Evolutionary conservation across 2,888 invertebrate genomes (phyloP).

Genomic region (Chalcosyrphus nemorum): DNA sequence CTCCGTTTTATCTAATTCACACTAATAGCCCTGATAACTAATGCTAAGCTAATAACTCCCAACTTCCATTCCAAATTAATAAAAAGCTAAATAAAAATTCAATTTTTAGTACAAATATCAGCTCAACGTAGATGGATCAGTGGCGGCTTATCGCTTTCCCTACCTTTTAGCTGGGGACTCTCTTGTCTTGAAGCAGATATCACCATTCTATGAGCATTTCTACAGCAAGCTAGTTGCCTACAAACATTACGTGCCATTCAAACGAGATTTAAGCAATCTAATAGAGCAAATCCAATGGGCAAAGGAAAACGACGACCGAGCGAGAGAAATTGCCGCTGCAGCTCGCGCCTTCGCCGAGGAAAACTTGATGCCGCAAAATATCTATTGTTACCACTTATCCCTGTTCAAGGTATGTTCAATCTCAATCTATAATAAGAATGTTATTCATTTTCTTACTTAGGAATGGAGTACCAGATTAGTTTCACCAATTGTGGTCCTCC

Average conservation of each 20-base stretch:
- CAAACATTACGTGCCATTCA: slow-evolving; percentile 92
- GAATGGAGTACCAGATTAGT: slow-evolving; percentile 88
- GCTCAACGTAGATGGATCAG: slow-evolving; percentile 96
- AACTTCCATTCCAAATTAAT: no score
- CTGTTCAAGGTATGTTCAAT: slow-evolving; percentile 84
- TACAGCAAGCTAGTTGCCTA: slow-evolving; percentile 89
- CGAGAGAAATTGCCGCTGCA: slow-evolving; percentile 85
- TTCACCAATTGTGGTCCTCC: slow-evolving; percentile 83
- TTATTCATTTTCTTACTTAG: slow-evolving; percentile 82
- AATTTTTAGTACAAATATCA: slow-evolving; percentile 93
- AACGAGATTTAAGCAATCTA: slow-evolving; percentile 90
- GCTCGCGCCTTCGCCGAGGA: slow-evolving; percentile 89
- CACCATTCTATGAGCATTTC: slow-evolving; percentile 97
- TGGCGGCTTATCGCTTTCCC: slow-evolving; percentile 97
- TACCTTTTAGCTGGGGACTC: slow-evolving; percentile 95
- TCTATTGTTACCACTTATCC: slow-evolving; percentile 93
- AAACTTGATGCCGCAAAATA: slow-evolving; percentile 90
- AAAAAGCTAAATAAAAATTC: no score
- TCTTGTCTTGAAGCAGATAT: slow-evolving; percentile 94
- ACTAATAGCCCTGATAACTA: no score
- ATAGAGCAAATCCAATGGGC: slow-evolving; percentile 91
- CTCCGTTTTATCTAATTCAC: no score
- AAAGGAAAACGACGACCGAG: slow-evolving; percentile 86
- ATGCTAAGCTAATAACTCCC: no score
- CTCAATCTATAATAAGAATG: neutral